A percentile compares a stretch with the other conserved stretches of the same genome.
phyloP scores from a whole-genome alignment of 2,797 vertebrate species.

The Mus caroli region DNA sequence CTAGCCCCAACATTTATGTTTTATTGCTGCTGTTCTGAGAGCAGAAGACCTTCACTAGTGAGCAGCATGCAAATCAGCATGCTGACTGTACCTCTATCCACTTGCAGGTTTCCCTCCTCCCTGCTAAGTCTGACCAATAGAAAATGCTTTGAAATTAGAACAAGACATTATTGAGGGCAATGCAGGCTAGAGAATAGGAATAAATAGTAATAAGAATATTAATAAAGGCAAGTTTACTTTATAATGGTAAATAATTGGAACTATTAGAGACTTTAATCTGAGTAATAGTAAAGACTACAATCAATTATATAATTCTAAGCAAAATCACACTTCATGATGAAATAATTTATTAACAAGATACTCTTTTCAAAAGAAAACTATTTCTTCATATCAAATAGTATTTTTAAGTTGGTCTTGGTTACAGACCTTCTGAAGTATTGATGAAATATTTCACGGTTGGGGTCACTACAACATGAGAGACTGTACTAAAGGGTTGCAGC shows the following conservation, averaged over 20 bases:
- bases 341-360: not conserved
- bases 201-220: not conserved
- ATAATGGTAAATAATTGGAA: conserved; percentile 6
- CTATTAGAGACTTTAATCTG: not conserved
- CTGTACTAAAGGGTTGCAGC: not conserved
- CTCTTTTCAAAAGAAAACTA: not conserved
- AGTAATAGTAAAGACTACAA: not conserved
- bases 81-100: not conserved
- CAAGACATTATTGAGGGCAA: not conserved
- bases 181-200: not conserved
- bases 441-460: not conserved
- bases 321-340: conserved; percentile 4
- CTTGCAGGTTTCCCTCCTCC: not conserved
- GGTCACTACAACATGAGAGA: not conserved
- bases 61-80: not conserved
- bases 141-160: conserved; percentile 7
- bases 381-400: conserved; percentile 12
- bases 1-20: not conserved
- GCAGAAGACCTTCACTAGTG: accelerated
- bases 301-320: conserved; percentile 11
- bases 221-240: not conserved
- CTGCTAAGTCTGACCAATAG: not conserved
- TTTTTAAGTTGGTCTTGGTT: not conserved
- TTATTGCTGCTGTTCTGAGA: not conserved
- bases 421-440: not conserved